Evolutionary conservation across 2,113 vertebrate genomes (phyloP), one percentile per base, ranked within the genome.

Genomic region (Donacobius atricapilla): DNA sequence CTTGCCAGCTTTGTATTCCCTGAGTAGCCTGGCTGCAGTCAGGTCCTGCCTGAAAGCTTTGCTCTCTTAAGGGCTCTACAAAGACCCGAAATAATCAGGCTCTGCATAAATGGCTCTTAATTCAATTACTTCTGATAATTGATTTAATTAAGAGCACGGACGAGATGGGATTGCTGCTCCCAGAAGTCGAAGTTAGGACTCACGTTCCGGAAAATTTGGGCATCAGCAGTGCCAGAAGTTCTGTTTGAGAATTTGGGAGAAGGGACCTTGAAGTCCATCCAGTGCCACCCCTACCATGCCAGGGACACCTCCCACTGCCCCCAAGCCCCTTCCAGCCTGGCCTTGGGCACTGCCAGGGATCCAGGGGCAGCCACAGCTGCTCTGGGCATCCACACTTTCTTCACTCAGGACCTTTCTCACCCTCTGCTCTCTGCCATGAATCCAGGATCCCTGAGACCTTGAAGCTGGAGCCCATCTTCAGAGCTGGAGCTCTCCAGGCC

Each of bases 101-200:
- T 89, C 60, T 78, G 44, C 56, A 71, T 47, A 75, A 94, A 84
- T 31, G 51, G 15, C 51, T 83, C 57, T 85, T 87, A 93, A 91
- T 91, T 93, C 11, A 85, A 90, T 90, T 89, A 93, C 70, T 56
- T 84, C 71, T 68, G 50, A 37, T 90, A 93, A 89, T 11, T 94
- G 73, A 82, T 87, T 82, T 89, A 78, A 93, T 94, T 87, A 89
- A 95, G 78, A 85, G 33, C 65, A 79, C 4, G 54, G 73, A 39
- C 2, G 57, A 48, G 60, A 48, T 85, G 65, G 78, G 84, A 78
- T 91, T 94, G 72, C 58, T 82, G 83, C 25, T 91, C 84, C 82
- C 64, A 61, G n/a, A 86, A 77, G 25, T 11, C 11, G 2, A 44
- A 73, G 33, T 70, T 47, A 22, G 39, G 56, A 42, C 51, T 93